These are phyloP conservation scores for Epinotia ramella DNA, from an alignment of 2,888 invertebrate species.

Conservation along the genomic window DNA sequence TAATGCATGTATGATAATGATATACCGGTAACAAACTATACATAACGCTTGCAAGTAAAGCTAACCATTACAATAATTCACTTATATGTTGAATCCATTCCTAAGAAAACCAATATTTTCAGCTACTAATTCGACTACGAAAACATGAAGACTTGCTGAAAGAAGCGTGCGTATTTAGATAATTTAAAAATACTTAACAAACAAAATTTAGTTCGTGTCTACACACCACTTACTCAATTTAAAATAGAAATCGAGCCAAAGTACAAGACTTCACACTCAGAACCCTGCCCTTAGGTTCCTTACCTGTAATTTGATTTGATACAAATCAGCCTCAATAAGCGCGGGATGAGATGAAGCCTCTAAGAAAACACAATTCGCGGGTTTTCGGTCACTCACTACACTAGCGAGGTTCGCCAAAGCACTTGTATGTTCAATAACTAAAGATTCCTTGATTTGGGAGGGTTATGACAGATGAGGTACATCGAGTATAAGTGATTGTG, in stretches of 20 bases:
- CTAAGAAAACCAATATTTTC: background rate
- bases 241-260: slow-evolving; percentile 18
- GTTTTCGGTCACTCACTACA: slow-evolving; percentile 50
- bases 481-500: slow-evolving; percentile 51
- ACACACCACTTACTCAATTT: slow-evolving; percentile 18
- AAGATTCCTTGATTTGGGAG: slow-evolving; percentile 27
- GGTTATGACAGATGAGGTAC: slow-evolving; percentile 50
- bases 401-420: slow-evolving; percentile 50
- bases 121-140: background rate
- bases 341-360: slow-evolving; percentile 59
- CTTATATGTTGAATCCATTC: background rate
- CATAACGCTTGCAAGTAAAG: background rate
- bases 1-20: slow-evolving; percentile 30
- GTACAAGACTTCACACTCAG: slow-evolving; percentile 29
- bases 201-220: slow-evolving; percentile 20
- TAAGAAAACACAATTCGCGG: slow-evolving; percentile 62
- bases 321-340: slow-evolving; percentile 66
- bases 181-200: slow-evolving; percentile 31
- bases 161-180: slow-evolving; percentile 26
- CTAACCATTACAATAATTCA: background rate
- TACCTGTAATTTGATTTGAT: slow-evolving; percentile 69
- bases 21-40: background rate
- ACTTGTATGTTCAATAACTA: slow-evolving; percentile 53
- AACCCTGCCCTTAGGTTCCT: slow-evolving; percentile 51
- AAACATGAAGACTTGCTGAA: slow-evolving; percentile 23